Conservation (phyloP, 2,113 vertebrate species). For the Echinops telfairi region DNA sequence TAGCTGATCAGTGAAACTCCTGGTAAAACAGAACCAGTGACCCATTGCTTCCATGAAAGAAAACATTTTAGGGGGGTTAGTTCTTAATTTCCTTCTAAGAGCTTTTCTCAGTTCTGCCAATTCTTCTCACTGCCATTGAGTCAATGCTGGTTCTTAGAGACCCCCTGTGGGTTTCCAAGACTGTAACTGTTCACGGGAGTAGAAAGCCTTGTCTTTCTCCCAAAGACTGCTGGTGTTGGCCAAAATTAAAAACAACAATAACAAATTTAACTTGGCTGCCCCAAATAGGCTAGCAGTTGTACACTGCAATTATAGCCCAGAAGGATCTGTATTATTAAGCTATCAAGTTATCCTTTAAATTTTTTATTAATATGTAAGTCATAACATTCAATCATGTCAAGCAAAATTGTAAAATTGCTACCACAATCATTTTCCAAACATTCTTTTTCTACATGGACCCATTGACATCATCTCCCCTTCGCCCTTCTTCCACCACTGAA, state of each 20-base stretch:
- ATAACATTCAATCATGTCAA: too few relatives aligned
- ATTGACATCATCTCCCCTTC: too few relatives aligned
- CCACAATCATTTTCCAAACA: too few relatives aligned
- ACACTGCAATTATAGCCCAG: slow-evolving; percentile 16
- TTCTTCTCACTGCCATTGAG: too few relatives aligned
- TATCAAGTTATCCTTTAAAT: neutral
- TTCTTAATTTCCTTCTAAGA: slow-evolving; percentile 39
- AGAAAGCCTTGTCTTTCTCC: too few relatives aligned
- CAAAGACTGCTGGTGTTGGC: neutral
- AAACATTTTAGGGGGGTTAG: neutral
- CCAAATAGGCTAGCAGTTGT: slow-evolving; percentile 32
- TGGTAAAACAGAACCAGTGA: slow-evolving; percentile 79
- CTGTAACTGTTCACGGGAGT: too few relatives aligned
- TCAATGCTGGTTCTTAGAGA: too few relatives aligned
- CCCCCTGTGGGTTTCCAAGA: too few relatives aligned
- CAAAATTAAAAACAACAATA: slow-evolving; percentile 49
- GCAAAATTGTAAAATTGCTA: too few relatives aligned
- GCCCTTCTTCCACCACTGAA: too few relatives aligned
- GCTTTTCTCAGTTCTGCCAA: slow-evolving; percentile 51
- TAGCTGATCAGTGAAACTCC: slow-evolving; percentile 99
- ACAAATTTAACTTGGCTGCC: neutral
- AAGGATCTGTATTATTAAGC: slow-evolving; percentile 33
- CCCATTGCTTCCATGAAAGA: slow-evolving; percentile 58
- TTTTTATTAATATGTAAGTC: too few relatives aligned
- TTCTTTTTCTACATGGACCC: too few relatives aligned